Conservation (phyloP, 2,797 vertebrate genomes). For the Sebastes umbrosus region DNA sequence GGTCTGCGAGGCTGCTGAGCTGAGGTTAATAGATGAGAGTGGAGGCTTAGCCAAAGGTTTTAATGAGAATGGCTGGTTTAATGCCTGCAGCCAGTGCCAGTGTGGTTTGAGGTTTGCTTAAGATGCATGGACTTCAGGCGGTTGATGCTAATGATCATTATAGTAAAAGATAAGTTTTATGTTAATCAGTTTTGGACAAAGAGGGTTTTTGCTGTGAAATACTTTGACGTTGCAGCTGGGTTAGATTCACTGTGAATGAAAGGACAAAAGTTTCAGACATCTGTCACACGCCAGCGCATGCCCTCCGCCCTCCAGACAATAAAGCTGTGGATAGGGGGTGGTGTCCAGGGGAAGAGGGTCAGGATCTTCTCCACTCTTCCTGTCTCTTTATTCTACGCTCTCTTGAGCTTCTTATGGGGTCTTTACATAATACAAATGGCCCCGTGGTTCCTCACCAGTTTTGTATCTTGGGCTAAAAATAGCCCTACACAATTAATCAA, state of each 20-base stretch:
- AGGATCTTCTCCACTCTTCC: slow-evolving; percentile 40
- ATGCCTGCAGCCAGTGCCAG: not conserved
- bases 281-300: slow-evolving; percentile 59
- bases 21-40: not conserved
- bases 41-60: not conserved
- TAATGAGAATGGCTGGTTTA: not conserved
- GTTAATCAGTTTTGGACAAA: not conserved
- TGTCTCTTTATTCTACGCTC: slow-evolving; percentile 17
- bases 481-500: no score
- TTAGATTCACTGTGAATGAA: slow-evolving; percentile 25
- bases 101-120: not conserved
- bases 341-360: slow-evolving; percentile 27
- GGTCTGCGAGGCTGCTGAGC: not conserved
- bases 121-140: not conserved
- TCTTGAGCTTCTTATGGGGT: slow-evolving; percentile 22
- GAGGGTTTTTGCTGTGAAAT: slow-evolving; percentile 23
- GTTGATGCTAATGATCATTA: not conserved
- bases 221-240: slow-evolving; percentile 18
- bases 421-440: slow-evolving; percentile 15
- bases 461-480: not conserved
- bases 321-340: slow-evolving; percentile 8
- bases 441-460: slow-evolving; percentile 2
- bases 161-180: not conserved
- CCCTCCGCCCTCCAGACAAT: slow-evolving; percentile 47
- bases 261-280: slow-evolving; percentile 55